A percentile compares a stretch with the other conserved stretches of the same genome.
Evolutionary conservation across 2,888 invertebrate species (phyloP).

Genomic region (Latrodectus hesperus): DNA sequence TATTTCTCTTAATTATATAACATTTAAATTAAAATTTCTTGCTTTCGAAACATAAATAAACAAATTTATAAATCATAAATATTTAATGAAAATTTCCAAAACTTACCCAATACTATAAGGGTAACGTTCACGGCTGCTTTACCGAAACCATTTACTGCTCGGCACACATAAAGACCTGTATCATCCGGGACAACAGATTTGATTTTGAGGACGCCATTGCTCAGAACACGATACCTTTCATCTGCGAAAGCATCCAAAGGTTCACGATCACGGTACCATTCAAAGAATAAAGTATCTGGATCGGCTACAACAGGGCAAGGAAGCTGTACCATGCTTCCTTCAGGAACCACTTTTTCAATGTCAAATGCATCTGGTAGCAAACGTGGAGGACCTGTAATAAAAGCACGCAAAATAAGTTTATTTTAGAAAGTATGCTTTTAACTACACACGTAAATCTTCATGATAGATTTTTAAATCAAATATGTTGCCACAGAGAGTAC

Average conservation of each 20-base stretch:
- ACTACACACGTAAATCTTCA: too few relatives aligned
- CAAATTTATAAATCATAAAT: background rate
- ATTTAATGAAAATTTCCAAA: background rate
- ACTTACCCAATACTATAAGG: constrained; percentile 67
- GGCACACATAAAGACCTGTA: constrained; percentile 67
- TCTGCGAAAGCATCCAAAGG: constrained; percentile 64
- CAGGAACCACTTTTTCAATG: constrained; percentile 59
- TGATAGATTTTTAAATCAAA: too few relatives aligned
- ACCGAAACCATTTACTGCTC: constrained; percentile 69
- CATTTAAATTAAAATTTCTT: background rate
- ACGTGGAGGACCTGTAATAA: constrained; percentile 63
- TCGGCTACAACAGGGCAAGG: constrained; percentile 69
- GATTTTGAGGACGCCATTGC: constrained; percentile 67
- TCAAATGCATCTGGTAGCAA: constrained; percentile 62
- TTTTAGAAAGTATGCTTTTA: too few relatives aligned
- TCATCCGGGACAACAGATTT: constrained; percentile 67
- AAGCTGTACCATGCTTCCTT: constrained; percentile 62
- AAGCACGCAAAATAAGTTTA: too few relatives aligned
- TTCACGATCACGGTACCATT: constrained; percentile 63
- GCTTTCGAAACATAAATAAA: background rate
- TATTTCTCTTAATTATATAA: too few relatives aligned
- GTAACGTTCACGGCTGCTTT: constrained; percentile 67
- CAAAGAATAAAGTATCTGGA: constrained; percentile 67
- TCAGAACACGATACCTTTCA: constrained; percentile 60
- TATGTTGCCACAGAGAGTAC: too few relatives aligned